Base-by-base conservation (phyloP, 1,140 invertebrate genomes). In the Andricus grossulariae region DNA sequence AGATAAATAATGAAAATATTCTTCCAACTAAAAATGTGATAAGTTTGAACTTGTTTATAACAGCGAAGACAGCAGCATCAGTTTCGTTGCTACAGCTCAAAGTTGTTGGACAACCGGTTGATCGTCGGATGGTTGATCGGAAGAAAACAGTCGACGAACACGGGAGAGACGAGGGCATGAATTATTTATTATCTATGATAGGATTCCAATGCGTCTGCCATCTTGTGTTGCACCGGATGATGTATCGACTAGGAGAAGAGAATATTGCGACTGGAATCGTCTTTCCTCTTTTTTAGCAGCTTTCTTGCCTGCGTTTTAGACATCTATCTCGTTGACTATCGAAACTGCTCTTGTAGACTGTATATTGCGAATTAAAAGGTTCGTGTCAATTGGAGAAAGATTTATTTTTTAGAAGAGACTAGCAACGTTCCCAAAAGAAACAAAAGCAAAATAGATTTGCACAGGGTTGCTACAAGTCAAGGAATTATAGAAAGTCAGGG, bases 121-220 rank as follows among this genome's bases (percentile, higher is more conserved):
- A 82, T 80, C 71, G 79, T 73, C 73, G 25, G 60, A 66, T 16
- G 57, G 80, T 75, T 75, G 76, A 71, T 77, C 73, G 55, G 75
- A 76, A 79, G 73, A 66, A 71, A 73, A 66, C 60, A 66, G 57
- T 79, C 60, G 54, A n/a, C 70, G 19, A 66, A 75, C 74, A 77
- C 32, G 74, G 76, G 75, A 80, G 78, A 82, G 76, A 84, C 80
- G 73, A 72, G 79, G 66, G 77, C 82, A 88, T 89, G 88, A 88
- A 88, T 89, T 88, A 89, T 89, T 88, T 89, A 89, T 89, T 81
- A 86, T 87, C 86, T 86, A 87, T 85, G 86, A 89, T 89, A 87
- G 85, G 83, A 88, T 87, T 87, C 84, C 87, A 84, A 88, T 84
- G 84, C 79, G 84, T 60, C 81, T 84, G 82, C 83, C 85, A 83